Evolutionary conservation across 2,797 vertebrate genomes (phyloP), one percentile per base, ranked within the genome.

Genomic region (Scomberomorus guttatus): DNA sequence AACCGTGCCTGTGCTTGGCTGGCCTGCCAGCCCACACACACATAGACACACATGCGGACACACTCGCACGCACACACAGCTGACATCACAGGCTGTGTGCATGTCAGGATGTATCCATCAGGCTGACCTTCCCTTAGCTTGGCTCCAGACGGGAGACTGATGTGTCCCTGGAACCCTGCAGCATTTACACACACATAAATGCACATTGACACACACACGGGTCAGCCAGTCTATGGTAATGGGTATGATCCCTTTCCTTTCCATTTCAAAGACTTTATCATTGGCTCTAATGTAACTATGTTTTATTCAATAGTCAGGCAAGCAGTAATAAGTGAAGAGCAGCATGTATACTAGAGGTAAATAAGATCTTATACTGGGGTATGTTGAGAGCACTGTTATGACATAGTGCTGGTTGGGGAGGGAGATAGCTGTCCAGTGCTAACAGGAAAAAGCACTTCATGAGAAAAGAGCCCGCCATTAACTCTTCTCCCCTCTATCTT

Each of bases 41-140:
- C 42, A 80, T 69, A 86, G 72, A 77, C 56, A 82, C 10, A 29
- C 22, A n/a, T 8, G 69, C 20, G 69, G 25, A 37, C 56, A 60
- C 66, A 25, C 75, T 51, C 60, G 78, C 58, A 87, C 66, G 25
- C 72, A 89, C 82, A 87, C 75, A 78, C 83, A 86, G 90, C 81
- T 93, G 92, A 95, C 94, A 92, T 94, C 91, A 92, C 81, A 88
- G 92, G 89, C 89, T 87, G 89, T 93, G 90, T 91, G 90, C 91
- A 92, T 93, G 94, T 94, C 95, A 96, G 92, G 86, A 93, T 90
- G 88, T 90, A 95, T 95, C 93, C 89, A 95, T 95, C 94, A 95
- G 79, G 75, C 90, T 94, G 95, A 96, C 94, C 94, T 95, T 95
- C 93, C 91, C 88, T 92, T 82, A 66, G 81, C 89, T 88, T 77